phyloP scores from a whole-genome alignment of 2,888 invertebrate species.

The Limenitis arthemis region DNA sequence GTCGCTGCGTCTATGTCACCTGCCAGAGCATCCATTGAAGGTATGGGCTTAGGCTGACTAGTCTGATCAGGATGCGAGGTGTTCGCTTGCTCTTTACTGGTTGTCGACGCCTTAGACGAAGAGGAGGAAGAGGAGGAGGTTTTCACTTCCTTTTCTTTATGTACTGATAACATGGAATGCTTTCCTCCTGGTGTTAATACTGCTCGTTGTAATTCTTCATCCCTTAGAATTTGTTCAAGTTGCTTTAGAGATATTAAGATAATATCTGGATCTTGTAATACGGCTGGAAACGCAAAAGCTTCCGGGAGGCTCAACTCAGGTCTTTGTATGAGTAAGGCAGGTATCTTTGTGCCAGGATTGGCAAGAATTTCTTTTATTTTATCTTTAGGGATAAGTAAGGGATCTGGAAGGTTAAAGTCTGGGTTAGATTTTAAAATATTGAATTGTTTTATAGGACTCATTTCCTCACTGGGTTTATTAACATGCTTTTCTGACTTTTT shows the following conservation, averaged over 20 bases:
- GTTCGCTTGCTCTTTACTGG: conserved; percentile 35
- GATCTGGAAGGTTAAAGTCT: conserved; percentile 84
- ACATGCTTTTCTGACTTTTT: conserved; percentile 40
- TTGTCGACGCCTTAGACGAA: conserved; percentile 29
- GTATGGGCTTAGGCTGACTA: conserved; percentile 44
- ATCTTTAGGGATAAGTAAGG: conserved; percentile 84
- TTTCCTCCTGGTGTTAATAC: conserved; percentile 10
- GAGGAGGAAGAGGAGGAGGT: conserved; percentile 34
- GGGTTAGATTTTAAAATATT: conserved; percentile 77
- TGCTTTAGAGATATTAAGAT: conserved; percentile 83
- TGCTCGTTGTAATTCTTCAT: conserved; percentile 39
- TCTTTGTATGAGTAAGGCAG: conserved; percentile 77
- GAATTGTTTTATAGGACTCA: conserved; percentile 80
- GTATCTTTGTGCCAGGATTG: conserved; percentile 83
- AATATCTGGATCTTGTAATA: conserved; percentile 84
- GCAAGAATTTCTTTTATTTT: conserved; percentile 78
- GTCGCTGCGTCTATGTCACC: conserved; percentile 80
- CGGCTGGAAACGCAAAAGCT: conserved; percentile 79
- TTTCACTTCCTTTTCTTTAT: conserved; percentile 33
- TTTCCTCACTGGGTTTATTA: conserved; percentile 54
- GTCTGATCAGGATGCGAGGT: conserved; percentile 31
- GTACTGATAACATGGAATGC: conserved; percentile 30
- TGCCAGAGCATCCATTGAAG: conserved; percentile 62
- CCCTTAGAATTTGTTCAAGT: conserved; percentile 75
- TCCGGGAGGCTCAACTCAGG: conserved; percentile 83